Base-by-base conservation (phyloP, 2,797 vertebrate species). In the Dipus sagitta region DNA sequence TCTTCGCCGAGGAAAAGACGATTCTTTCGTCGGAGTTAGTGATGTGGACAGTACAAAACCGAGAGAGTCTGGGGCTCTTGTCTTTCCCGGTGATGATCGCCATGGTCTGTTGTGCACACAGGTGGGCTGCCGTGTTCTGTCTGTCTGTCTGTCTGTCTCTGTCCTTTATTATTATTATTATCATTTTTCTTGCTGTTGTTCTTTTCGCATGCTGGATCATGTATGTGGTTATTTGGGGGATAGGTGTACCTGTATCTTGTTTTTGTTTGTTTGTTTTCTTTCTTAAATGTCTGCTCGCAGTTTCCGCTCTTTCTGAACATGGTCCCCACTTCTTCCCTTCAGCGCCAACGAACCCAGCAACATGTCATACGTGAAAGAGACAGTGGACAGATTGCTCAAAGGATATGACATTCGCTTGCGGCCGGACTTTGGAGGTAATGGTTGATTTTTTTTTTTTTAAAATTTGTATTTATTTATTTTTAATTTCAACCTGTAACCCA, bases 291-390 rank as follows among this genome's bases (percentile, higher is more conserved):
- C 96, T 97, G 96, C 97, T 89, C 85, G 80, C 94, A 96, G 94
- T 97, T 78, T 93, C 38, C 84, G 92, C 71, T 74, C 54, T 77
- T 96, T 93, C 92, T 97, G 79, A 98, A 97, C 98, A 92, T 92
- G 74, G 94, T 97, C 78, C 93, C 52, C 91, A 92, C 97, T 97
- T 96, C 96, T 96, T 96, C 94, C 97, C 88, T 88, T 71, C 98
- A 99, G 99, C 98, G 98, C 98, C 88, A 98, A 98, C 80, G 99
- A 99, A 92, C 98, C 98, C 93, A 98, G 98, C 98, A 99, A 99
- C 98, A 99, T 99, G 99, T 99, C 98, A 92, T 98, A 98, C 95
- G 99, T 99, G 98, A 99, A 99, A 98, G 98, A 99, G 97, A 99
- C 99, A 1, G 99, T 99, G 98, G 99, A 99, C 97, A 97, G 98